These are phyloP conservation scores for Kryptolebias marmoratus DNA, from an alignment of 2,113 vertebrate species.

Conservation along the genomic window DNA sequence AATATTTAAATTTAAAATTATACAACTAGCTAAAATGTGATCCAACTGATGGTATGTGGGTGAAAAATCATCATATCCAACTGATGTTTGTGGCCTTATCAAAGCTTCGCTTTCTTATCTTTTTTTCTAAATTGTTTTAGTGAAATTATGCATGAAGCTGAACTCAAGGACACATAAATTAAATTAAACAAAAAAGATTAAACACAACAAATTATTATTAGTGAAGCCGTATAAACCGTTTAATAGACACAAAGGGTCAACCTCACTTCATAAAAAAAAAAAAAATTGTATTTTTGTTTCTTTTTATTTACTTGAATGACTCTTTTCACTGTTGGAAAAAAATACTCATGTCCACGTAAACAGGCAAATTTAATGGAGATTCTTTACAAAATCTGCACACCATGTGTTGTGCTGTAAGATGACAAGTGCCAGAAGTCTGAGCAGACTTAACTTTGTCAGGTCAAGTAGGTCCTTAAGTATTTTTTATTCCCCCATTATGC, in stretches of 20 bases:
- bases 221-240: no score
- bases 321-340: no score
- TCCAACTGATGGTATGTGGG: background rate
- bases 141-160: slow-evolving; percentile 7
- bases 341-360: no score
- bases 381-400: background rate
- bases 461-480: background rate
- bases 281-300: no score
- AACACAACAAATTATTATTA: background rate
- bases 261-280: no score
- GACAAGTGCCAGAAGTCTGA: background rate
- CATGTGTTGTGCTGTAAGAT: background rate
- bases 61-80: background rate
- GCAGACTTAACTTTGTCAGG: background rate
- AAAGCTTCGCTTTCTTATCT: background rate
- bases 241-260: no score
- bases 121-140: slow-evolving; percentile 6
- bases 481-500: background rate
- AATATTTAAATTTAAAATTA: background rate
- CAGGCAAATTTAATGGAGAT: background rate
- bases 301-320: no score
- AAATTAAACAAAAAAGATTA: slow-evolving; percentile 8
- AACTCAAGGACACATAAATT: slow-evolving; percentile 15
- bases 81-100: slow-evolving; percentile 5
- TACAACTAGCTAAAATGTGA: background rate